A percentile compares a stretch with the other conserved stretches of the same genome.
Conservation (phyloP, 2,113 vertebrate species). For the Lates calcarifer region DNA sequence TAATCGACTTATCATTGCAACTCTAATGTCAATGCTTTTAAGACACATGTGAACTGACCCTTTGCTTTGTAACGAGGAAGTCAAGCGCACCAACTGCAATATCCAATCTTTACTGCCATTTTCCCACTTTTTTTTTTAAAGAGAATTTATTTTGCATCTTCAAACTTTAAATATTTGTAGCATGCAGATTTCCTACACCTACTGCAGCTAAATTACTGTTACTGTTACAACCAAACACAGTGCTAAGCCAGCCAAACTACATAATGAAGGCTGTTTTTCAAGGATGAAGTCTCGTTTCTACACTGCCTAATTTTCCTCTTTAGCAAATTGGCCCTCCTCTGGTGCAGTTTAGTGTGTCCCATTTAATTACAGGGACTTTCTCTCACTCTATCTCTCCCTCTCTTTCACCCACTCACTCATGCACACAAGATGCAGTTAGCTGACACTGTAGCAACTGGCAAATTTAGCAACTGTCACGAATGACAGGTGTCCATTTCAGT, state of each 20-base stretch:
- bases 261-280: neutral
- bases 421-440: neutral
- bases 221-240: neutral
- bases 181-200: neutral
- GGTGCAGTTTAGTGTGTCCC: constrained; percentile 15
- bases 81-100: neutral
- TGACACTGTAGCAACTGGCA: neutral
- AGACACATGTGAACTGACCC: no score
- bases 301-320: constrained; percentile 10
- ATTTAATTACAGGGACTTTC: constrained; percentile 8
- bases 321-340: constrained; percentile 16
- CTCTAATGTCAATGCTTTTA: no score
- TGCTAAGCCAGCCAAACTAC: no score
- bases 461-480: neutral
- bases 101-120: neutral
- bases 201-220: neutral
- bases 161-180: no score
- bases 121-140: neutral
- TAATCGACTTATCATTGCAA: neutral
- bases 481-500: neutral
- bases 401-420: neutral
- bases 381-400: neutral
- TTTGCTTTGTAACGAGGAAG: neutral
- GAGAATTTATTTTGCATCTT: no score
- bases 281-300: neutral